Base-by-base conservation (phyloP, 2,113 vertebrate genomes). In the Dromaius novaehollandiae region DNA sequence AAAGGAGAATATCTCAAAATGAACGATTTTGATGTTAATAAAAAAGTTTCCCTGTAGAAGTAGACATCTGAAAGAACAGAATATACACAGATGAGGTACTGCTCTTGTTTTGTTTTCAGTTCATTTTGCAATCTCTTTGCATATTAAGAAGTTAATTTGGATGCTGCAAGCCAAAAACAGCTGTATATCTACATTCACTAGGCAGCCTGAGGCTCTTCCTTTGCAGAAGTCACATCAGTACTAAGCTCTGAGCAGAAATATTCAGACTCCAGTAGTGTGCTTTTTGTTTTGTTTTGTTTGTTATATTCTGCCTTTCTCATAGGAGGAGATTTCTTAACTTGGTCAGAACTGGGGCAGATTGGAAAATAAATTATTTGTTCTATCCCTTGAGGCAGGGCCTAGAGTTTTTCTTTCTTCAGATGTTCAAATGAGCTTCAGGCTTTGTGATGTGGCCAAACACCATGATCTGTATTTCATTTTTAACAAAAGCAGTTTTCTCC, bases 341-440 rank as follows among this genome's bases (percentile, higher is more conserved):
- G 3, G 10, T 63, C 46, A 83, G 66, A 89, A 68, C 70, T 13
- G 19, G 89, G 44, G 48, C 19, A 82, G 70, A 76, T 28, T 50
- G 46, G 82, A 97, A 97, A 88, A 34, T 93, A 97, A 86, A 95
- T 88, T 81, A 71, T 87, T 95, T 94, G 13, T 19, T 94, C 81
- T 91, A 85, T 91, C 55, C 21, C 75, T 89, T 73, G 87, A 95
- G 79, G 40, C 50, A 86, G 61, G 91, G 68, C 44, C 87, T 38
- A 88, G 82, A 60, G 79, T 64, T 95, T 88, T 93, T 40, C 63
- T 94, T 96, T 84, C 87, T 74, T 81, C 34, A 91, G 80, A 32
- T 48, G 46, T 71, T 88, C 79, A 81, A 64, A 91, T 64, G 60
- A 95, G 8, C 64, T 81, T 91, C 89, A 91, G 53, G 32, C 88